Percentiles rank a stretch among this genome's conserved stretches.
Conservation (phyloP, 2,797 vertebrate genomes). For the Bovichtus diacanthus region DNA sequence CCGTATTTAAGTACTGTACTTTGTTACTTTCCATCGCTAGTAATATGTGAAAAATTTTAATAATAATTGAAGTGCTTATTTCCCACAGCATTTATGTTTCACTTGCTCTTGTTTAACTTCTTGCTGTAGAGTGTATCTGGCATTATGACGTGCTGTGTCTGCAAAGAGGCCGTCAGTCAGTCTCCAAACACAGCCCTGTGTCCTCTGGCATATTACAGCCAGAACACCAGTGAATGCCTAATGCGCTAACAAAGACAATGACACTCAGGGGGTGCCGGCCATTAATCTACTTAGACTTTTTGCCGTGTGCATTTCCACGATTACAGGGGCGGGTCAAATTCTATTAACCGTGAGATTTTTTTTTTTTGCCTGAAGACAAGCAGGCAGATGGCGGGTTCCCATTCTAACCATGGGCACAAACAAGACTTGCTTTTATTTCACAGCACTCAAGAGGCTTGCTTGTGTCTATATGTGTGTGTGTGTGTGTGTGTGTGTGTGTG, state of each 20-base stretch:
- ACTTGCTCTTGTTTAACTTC: neutral
- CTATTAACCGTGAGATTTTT: slow-evolving; percentile 71
- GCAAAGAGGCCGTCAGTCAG: slow-evolving; percentile 3
- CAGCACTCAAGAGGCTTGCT: neutral
- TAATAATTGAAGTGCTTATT: neutral
- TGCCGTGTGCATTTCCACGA: slow-evolving; percentile 73
- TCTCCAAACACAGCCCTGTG: slow-evolving; percentile 23
- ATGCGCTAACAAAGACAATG: slow-evolving; percentile 75
- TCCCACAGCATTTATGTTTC: neutral
- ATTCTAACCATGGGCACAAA: slow-evolving; percentile 22
- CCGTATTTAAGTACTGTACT: neutral
- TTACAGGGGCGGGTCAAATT: slow-evolving; percentile 76
- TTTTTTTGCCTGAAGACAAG: slow-evolving; percentile 26
- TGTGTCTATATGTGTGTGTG: neutral
- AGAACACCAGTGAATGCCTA: slow-evolving; percentile 62
- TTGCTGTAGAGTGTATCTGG: neutral
- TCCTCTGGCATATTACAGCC: slow-evolving; percentile 52
- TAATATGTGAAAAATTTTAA: neutral
- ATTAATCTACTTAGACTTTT: slow-evolving; percentile 79
- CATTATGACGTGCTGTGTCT: slow-evolving; percentile 1
- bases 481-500: neutral
- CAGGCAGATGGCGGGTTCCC: slow-evolving; percentile 33
- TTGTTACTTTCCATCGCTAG: neutral
- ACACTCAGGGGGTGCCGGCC: slow-evolving; percentile 72
- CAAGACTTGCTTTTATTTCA: slow-evolving; percentile 9